Percentiles rank a stretch among this genome's conserved stretches.
Evolutionary conservation across 2,888 invertebrate species (phyloP).

Genomic region (Drosophila maculinotata): DNA sequence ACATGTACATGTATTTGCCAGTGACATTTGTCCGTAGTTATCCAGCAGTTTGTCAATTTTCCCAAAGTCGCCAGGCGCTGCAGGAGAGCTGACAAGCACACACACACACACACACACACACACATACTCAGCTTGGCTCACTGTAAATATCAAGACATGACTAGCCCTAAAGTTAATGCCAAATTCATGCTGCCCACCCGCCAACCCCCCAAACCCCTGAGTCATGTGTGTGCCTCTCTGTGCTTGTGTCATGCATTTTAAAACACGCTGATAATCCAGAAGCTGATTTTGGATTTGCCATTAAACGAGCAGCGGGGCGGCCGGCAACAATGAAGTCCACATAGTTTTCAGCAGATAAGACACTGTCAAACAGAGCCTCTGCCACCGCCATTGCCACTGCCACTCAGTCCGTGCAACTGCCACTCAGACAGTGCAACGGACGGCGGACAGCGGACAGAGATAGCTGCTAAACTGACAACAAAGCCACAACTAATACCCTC

Average conservation of each 20-base stretch:
- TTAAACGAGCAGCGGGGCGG: constrained; percentile 31
- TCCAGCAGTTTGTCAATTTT: constrained; percentile 65
- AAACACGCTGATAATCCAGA: constrained; percentile 61
- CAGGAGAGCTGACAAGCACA: constrained; percentile 35
- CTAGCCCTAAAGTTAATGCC: constrained; percentile 67
- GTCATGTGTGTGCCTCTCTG: constrained; percentile 1
- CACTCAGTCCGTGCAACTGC: constrained; percentile 17
- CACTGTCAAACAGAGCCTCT: constrained; percentile 13
- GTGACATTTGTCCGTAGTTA: constrained; percentile 38
- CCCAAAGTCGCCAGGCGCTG: constrained; percentile 32
- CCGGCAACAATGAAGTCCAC: constrained; percentile 34
- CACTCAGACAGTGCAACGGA: constrained; percentile 15
- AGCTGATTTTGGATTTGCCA: constrained; percentile 48
- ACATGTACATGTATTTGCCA: constrained; percentile 10
- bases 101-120: constrained; percentile 10
- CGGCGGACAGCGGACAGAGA: neutral
- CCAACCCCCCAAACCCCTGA: constrained; percentile 2
- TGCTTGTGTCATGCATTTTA: constrained; percentile 52
- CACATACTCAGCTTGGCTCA: constrained; percentile 15
- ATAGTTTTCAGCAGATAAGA: constrained; percentile 30
- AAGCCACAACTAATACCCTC: constrained; percentile 54
- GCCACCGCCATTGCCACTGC: constrained; percentile 9
- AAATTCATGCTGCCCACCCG: constrained; percentile 53
- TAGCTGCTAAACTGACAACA: constrained; percentile 52
- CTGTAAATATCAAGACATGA: constrained; percentile 57